Conservation (phyloP, 1,140 invertebrate species). For the Leptinotarsa lineolata region DNA sequence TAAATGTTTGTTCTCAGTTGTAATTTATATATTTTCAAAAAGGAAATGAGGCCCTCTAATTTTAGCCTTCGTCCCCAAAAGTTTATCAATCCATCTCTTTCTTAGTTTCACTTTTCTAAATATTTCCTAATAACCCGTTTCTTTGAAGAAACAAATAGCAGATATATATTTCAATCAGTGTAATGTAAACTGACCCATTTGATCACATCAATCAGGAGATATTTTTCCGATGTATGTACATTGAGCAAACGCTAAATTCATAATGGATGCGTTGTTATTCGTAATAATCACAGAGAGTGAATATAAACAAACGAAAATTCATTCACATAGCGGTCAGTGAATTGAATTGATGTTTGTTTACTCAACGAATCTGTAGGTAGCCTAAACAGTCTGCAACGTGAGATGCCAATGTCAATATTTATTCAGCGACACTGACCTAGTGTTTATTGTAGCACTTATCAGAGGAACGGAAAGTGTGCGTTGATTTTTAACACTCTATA, state of each 20-base stretch:
- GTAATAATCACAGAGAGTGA: neutral
- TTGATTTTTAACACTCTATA: too few species aligned
- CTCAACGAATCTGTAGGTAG: conserved; percentile 1
- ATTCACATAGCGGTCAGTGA: conserved; percentile 5
- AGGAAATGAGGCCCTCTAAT: too few species aligned
- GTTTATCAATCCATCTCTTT: too few species aligned
- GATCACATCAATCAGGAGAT: neutral
- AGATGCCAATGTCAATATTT: conserved; percentile 8
- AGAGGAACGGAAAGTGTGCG: neutral
- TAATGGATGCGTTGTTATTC: neutral
- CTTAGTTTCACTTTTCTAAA: too few species aligned
- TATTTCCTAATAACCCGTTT: too few species aligned
- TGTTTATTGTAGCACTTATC: neutral
- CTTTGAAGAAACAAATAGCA: too few species aligned
- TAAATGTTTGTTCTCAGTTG: too few species aligned
- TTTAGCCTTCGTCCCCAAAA: too few species aligned
- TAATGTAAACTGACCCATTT: neutral
- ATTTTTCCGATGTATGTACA: neutral
- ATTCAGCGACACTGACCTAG: neutral
- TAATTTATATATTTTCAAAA: too few species aligned
- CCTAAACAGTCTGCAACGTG: conserved; percentile 7
- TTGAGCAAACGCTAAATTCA: neutral
- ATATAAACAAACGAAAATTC: conserved; percentile 4
- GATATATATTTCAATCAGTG: neutral
- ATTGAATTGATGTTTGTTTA: neutral